Percentiles rank a stretch among this genome's conserved stretches.
Evolutionary conservation across 2,797 vertebrate genomes (phyloP).

Genomic region (Leptoclinus maculatus): DNA sequence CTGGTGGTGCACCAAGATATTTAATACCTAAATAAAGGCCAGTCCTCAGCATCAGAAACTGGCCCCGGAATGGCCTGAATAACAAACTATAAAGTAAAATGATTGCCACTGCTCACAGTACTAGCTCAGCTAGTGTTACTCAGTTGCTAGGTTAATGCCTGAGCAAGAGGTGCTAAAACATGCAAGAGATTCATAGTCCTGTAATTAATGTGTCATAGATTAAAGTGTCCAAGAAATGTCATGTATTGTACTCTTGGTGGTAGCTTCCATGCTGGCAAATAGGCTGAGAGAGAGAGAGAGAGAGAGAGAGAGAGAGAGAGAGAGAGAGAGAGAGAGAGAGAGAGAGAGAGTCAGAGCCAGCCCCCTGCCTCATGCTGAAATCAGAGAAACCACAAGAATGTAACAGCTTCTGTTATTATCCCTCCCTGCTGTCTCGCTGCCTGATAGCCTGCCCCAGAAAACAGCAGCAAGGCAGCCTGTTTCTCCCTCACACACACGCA

Average conservation of each 20-base stretch:
- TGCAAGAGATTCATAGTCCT: constrained; percentile 29
- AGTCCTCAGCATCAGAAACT: constrained; percentile 5
- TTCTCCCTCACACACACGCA: constrained; percentile 30
- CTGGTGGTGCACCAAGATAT: not conserved
- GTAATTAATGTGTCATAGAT: constrained; percentile 55
- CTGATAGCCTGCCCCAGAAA: constrained; percentile 75
- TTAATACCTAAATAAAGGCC: not conserved
- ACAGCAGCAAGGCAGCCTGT: constrained; percentile 59
- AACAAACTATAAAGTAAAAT: constrained; percentile 16
- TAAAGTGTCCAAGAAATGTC: constrained; percentile 65
- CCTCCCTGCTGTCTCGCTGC: constrained; percentile 74
- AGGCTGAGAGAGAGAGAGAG: constrained; percentile 52
- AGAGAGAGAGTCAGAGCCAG: constrained; percentile 71
- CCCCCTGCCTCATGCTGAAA: constrained; percentile 79
- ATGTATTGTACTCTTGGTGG: constrained; percentile 56
- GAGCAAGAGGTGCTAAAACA: constrained; percentile 26
- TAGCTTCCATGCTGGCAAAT: constrained; percentile 53
- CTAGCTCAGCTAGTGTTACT: constrained; percentile 36
- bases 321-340: constrained; percentile 29
- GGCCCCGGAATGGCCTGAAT: not conserved
- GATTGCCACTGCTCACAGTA: constrained; percentile 1
- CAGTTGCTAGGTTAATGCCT: constrained; percentile 40
- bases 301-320: constrained; percentile 51
- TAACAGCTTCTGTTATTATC: constrained; percentile 84
- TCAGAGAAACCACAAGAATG: constrained; percentile 85